phyloP scores from a whole-genome alignment of 2,888 invertebrate species.

The Andrena praecox region DNA sequence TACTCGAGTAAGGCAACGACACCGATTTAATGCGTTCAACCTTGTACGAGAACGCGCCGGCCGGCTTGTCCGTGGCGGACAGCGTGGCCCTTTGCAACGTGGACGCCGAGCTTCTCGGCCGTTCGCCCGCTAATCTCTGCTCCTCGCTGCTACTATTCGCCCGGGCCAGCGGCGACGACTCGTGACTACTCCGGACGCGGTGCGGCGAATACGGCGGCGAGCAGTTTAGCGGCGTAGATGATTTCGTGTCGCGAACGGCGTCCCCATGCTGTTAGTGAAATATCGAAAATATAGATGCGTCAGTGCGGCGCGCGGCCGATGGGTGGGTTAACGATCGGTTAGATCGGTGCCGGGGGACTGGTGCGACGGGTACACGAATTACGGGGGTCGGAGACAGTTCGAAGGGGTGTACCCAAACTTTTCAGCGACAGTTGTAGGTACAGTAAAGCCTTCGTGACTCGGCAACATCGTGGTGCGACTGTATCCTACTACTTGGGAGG shows the following conservation, averaged over 20 bases:
- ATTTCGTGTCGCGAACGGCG: constrained; percentile 78
- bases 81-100: constrained; percentile 70
- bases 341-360: constrained; percentile 28
- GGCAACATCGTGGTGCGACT: neutral
- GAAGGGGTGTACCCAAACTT: neutral
- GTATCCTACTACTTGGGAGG: neutral
- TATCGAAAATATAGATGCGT: constrained; percentile 79
- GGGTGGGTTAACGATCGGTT: constrained; percentile 50
- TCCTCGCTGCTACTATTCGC: constrained; percentile 74
- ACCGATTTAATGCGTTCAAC: constrained; percentile 78
- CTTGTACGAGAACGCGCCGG: constrained; percentile 74
- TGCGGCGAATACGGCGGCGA: constrained; percentile 76
- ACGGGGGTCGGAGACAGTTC: constrained; percentile 48
- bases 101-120: constrained; percentile 66
- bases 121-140: constrained; percentile 68
- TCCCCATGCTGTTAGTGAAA: constrained; percentile 89
- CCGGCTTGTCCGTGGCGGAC: constrained; percentile 69
- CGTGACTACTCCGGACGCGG: constrained; percentile 73
- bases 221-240: constrained; percentile 73
- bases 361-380: constrained; percentile 71
- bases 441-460: constrained; percentile 34
- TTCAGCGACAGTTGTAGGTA: constrained; percentile 18
- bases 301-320: constrained; percentile 46
- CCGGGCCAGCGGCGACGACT: constrained; percentile 69
- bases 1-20: constrained; percentile 78